Conservation (phyloP, 1,140 invertebrate genomes). For the Drosophila hydei region DNA sequence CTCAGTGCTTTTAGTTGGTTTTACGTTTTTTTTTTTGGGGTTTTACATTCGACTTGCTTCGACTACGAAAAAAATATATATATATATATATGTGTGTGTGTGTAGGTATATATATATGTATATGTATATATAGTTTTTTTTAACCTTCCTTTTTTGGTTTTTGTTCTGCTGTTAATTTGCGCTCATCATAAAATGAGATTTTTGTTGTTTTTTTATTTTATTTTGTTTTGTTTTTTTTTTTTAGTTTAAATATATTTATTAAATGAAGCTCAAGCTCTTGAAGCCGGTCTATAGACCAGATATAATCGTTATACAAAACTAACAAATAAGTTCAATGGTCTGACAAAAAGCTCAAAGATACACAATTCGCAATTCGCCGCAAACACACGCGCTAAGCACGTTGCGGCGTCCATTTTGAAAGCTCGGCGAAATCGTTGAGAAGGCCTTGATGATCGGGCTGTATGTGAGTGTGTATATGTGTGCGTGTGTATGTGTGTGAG, state of each 20-base stretch:
- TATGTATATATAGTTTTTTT: slow-evolving; percentile 37
- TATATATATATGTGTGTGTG: slow-evolving; percentile 24
- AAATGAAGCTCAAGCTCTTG: slow-evolving; percentile 46
- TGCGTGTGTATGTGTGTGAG: slow-evolving; percentile 13
- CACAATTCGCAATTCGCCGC: slow-evolving; percentile 6
- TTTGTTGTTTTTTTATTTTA: slow-evolving; percentile 1
- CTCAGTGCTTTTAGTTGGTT: slow-evolving; percentile 70
- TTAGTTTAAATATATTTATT: slow-evolving; percentile 2
- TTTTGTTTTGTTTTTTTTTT: slow-evolving; percentile 1
- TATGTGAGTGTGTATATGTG: slow-evolving; percentile 11
- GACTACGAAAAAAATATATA: slow-evolving; percentile 42
- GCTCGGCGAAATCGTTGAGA: background rate
- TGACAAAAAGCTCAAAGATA: slow-evolving; percentile 16
- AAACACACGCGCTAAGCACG: background rate
- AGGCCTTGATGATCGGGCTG: slow-evolving; percentile 8
- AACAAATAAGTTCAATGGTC: slow-evolving; percentile 16
- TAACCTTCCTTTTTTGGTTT: slow-evolving; percentile 47
- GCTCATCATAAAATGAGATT: background rate
- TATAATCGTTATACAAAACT: slow-evolving; percentile 23
- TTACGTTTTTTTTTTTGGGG: slow-evolving; percentile 15
- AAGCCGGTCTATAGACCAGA: slow-evolving; percentile 20
- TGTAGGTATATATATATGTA: slow-evolving; percentile 42
- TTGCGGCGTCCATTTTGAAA: no score
- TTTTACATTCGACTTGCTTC: slow-evolving; percentile 32
- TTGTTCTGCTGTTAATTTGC: background rate